Base-by-base conservation (phyloP, 2,797 vertebrate species). In the Chelidonichthys spinosus region DNA sequence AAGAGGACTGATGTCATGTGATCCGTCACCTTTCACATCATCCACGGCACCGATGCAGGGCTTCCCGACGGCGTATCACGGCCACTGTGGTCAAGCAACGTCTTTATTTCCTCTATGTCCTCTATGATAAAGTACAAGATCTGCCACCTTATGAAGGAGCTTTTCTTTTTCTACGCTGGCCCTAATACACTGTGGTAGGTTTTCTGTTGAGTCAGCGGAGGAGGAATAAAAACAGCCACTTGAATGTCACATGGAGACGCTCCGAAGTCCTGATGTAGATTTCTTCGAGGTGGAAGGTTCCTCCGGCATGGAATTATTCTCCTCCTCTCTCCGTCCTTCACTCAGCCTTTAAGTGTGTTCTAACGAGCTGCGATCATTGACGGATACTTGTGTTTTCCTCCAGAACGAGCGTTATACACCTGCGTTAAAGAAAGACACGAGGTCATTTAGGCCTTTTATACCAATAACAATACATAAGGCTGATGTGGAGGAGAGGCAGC, bases 311-410 rank as follows among this genome's bases (percentile, higher is more conserved):
- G 72, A 77, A 80, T 84, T 40, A 73, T 84, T 68, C 46, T 66
- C 18, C 65, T 49, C 44, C 63, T 61, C 37, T 67, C 68, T 69
- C 62, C 59, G 63, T 82, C 63, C 55, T 84, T 87, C 72, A 82
- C 76, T 82, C 71, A 76, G 66, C 40, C 32, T 74, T 78, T 73
- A 84, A 92, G 90, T 86, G 74, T 80, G 79, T 84, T 78, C 71
- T 91, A 87, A 92, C 88, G 86, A 90, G 83, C n/a, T 79, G 85
- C 86, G 91, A 92, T 92, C 90, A 90, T 73, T 58, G 35, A 72
- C 25, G 78, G 53, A 72, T 72, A 76, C 84, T 85, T 74, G 39
- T 71, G 69, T 82, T 25, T 25, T 25, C 25, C 25, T 25, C 25
- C 25, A 25, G 25, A 25, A 25, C 25, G 25, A 25, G 25, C 25